These are phyloP conservation scores for Pseudochromis fuscus DNA, from an alignment of 2,797 vertebrate species.

Conservation along the genomic window DNA sequence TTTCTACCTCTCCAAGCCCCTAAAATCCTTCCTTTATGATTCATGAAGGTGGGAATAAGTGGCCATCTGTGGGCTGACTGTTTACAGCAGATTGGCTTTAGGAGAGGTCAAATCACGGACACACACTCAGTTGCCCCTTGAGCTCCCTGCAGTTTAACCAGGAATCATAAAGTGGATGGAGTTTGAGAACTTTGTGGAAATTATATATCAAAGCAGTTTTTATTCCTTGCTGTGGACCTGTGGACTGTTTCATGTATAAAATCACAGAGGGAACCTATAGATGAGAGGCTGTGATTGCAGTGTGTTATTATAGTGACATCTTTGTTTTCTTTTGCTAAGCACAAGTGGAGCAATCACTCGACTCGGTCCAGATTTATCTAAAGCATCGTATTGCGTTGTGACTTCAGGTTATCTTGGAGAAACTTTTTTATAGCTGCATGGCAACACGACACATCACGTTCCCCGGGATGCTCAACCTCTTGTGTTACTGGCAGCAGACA, in stretches of 20 bases:
- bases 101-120: conserved; percentile 47
- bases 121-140: conserved; percentile 2
- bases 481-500: not conserved
- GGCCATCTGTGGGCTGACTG: conserved; percentile 41
- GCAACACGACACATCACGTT: too few relatives aligned
- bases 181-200: conserved; percentile 13
- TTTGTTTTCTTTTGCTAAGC: not conserved
- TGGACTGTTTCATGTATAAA: not conserved
- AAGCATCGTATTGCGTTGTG: not conserved
- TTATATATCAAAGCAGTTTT: conserved; percentile 25
- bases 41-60: conserved; percentile 53
- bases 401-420: not conserved
- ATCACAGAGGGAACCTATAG: not conserved
- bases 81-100: conserved; percentile 46
- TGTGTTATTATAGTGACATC: too few relatives aligned
- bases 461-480: too few relatives aligned
- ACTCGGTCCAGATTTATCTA: not conserved
- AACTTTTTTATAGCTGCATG: not conserved
- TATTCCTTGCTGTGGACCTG: conserved; percentile 8
- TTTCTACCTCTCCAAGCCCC: conserved; percentile 21
- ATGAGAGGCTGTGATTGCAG: not conserved
- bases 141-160: conserved; percentile 33
- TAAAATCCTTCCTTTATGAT: conserved; percentile 44
- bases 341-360: not conserved
- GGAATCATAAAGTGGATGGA: conserved; percentile 20